Conservation (phyloP, 1,140 invertebrate species). For the Drosophila bocki region DNA sequence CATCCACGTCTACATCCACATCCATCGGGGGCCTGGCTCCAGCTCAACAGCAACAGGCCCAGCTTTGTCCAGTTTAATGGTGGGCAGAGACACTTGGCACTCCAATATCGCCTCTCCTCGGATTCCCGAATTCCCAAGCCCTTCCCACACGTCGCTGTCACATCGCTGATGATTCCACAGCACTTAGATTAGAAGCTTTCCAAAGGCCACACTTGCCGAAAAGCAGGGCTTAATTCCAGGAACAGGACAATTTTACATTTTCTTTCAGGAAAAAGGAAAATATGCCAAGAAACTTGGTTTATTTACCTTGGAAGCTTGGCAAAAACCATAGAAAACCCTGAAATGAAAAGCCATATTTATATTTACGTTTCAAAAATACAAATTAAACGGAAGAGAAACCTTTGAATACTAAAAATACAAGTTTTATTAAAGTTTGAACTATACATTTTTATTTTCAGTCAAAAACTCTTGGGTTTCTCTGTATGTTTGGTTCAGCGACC, state of each 20-base stretch:
- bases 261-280: background rate
- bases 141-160: conserved; percentile 40
- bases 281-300: background rate
- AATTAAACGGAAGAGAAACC: background rate
- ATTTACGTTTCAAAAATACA: background rate
- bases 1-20: conserved; percentile 8
- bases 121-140: conserved; percentile 14
- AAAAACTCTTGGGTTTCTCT: background rate
- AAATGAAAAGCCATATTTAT: background rate
- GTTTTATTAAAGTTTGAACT: background rate
- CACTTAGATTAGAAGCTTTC: conserved; percentile 48
- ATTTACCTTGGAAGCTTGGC: background rate
- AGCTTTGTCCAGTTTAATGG: conserved; percentile 59
- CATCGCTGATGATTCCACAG: conserved; percentile 52
- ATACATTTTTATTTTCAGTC: too few species aligned
- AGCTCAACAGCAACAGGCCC: conserved; percentile 61
- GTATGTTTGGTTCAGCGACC: background rate
- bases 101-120: conserved; percentile 8
- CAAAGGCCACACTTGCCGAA: conserved; percentile 31
- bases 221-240: conserved; percentile 1
- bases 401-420: background rate
- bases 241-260: background rate
- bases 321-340: background rate
- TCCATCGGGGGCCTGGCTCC: conserved; percentile 6
- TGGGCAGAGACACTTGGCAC: conserved; percentile 17